Conservation (phyloP, 1,140 invertebrate species). For the Stenopsyche tienmushanensis region DNA sequence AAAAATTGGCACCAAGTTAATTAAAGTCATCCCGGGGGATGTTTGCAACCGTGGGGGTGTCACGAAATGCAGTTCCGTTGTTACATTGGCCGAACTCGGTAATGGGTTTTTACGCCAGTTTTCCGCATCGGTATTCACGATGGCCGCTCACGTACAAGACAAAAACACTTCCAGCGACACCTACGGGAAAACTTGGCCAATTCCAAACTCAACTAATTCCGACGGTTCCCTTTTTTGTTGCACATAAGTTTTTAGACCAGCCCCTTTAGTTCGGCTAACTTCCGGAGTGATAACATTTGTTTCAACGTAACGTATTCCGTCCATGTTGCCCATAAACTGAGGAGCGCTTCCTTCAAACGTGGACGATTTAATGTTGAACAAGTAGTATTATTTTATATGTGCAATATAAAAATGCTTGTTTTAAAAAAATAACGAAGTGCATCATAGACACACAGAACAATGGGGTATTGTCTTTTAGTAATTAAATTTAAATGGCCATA, state of each 20-base stretch:
- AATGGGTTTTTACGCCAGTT: constrained; percentile 17
- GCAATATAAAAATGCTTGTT: too few species aligned
- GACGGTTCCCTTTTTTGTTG: background rate
- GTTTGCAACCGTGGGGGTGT: too few species aligned
- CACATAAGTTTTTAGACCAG: background rate
- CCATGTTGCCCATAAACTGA: background rate
- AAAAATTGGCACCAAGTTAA: background rate
- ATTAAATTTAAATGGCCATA: too few species aligned
- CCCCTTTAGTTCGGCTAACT: background rate
- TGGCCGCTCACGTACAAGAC: constrained; percentile 10
- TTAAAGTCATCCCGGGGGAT: too few species aligned
- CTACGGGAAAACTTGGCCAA: constrained; percentile 11
- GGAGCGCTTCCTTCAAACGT: too few species aligned
- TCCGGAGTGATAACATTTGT: constrained; percentile 7
- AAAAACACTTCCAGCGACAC: constrained; percentile 24
- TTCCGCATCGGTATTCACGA: constrained; percentile 19
- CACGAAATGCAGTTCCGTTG: too few species aligned
- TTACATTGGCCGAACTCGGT: constrained; percentile 17
- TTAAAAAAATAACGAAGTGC: too few species aligned
- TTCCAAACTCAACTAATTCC: constrained; percentile 18
- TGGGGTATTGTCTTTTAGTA: too few species aligned
- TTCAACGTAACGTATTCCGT: background rate
- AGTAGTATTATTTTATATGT: too few species aligned
- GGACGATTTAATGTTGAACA: too few species aligned
- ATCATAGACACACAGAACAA: too few species aligned